These are phyloP conservation scores for Eucidaris tribuloides DNA, from an alignment of 35 echinoderm and acorn worm species.

Conservation along the genomic window DNA sequence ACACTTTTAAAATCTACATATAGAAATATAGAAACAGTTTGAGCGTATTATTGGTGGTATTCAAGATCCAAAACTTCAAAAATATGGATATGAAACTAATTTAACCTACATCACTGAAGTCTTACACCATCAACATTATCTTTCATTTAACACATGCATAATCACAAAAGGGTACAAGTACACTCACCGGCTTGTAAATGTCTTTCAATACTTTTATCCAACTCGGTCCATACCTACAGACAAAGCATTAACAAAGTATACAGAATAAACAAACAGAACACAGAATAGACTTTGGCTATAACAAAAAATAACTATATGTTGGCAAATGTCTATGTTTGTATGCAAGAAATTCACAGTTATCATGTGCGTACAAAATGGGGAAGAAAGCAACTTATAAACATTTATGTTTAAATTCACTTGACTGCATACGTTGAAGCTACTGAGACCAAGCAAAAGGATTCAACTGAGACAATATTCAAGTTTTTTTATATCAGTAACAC, in stretches of 20 bases:
- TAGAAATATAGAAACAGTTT: not conserved
- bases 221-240: constrained; percentile 41
- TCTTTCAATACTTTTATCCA: constrained; percentile 51
- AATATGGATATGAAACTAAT: not conserved
- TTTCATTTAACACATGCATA: not conserved
- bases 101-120: not conserved
- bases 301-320: too few relatives aligned
- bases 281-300: too few relatives aligned
- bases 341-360: too few relatives aligned
- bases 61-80: not conserved
- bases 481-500: too few relatives aligned
- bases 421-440: not conserved
- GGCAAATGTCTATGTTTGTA: too few relatives aligned
- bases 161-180: not conserved
- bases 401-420: not conserved
- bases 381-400: not conserved
- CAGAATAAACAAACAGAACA: too few relatives aligned
- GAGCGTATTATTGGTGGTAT: not conserved
- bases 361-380: not conserved
- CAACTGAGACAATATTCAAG: too few relatives aligned
- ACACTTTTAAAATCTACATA: too few relatives aligned
- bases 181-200: constrained; percentile 53
- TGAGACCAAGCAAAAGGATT: too few relatives aligned
- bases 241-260: not conserved
- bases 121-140: not conserved